Conservation (phyloP, 1,140 invertebrate species). For the Musca domestica region DNA sequence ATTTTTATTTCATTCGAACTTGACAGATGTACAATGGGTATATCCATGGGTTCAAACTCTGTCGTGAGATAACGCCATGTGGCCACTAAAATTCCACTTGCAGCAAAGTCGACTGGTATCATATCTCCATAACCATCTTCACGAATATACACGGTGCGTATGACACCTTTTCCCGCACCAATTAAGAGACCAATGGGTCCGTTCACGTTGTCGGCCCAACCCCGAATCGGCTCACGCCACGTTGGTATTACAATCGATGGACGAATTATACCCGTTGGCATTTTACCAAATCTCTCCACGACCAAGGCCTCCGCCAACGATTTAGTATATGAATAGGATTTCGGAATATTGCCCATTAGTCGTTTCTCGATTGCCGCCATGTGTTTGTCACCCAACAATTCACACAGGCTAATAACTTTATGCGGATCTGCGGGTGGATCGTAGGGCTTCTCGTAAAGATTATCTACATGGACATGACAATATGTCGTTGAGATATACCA, state of each 20-base stretch:
- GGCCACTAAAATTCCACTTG: constrained; percentile 69
- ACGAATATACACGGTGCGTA: constrained; percentile 63
- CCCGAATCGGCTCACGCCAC: constrained; percentile 71
- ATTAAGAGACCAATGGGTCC: constrained; percentile 69
- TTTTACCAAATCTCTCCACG: constrained; percentile 63
- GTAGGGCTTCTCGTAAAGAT: constrained; percentile 70
- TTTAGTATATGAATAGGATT: constrained; percentile 87
- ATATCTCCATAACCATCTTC: constrained; percentile 59
- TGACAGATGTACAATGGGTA: constrained; percentile 66
- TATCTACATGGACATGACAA: constrained; percentile 60
- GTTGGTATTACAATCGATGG: constrained; percentile 80
- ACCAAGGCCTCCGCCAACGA: constrained; percentile 76
- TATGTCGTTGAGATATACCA: constrained; percentile 60
- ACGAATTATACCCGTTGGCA: constrained; percentile 81
- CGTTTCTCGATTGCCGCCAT: constrained; percentile 61
- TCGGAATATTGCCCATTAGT: constrained; percentile 75
- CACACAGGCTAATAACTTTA: constrained; percentile 79
- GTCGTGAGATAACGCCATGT: constrained; percentile 63
- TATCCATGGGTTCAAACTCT: too few species aligned
- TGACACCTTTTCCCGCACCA: constrained; percentile 65
- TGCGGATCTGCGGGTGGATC: constrained; percentile 80
- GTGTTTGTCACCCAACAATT: constrained; percentile 78
- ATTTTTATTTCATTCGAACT: constrained; percentile 74
- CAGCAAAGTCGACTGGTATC: constrained; percentile 69
- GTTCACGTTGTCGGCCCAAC: constrained; percentile 89